Evolutionary conservation across 2,888 invertebrate genomes (phyloP).

Genomic region (Esperia sulphurella): DNA sequence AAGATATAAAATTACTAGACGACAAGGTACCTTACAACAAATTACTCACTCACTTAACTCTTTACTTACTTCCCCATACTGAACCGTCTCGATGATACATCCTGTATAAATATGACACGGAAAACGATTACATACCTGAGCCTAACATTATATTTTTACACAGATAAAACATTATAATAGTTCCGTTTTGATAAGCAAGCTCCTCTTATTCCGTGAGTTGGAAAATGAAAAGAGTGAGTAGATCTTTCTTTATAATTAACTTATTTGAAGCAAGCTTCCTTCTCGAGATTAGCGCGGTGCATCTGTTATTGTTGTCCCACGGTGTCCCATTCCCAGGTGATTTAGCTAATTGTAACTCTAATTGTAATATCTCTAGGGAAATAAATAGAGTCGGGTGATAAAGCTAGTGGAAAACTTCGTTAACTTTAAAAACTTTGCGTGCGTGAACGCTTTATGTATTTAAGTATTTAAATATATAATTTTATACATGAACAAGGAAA

Average conservation of each 20-base stretch:
- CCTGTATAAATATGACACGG: no score
- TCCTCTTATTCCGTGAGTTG: no score
- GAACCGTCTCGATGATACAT: no score
- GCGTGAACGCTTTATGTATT: slow-evolving; percentile 1
- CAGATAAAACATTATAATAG: no score
- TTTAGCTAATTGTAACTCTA: slow-evolving; percentile 17
- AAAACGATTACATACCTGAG: no score
- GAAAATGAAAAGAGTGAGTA: no score
- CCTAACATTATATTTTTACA: no score
- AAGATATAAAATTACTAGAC: no score
- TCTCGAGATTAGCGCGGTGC: background rate
- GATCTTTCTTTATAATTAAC: background rate
- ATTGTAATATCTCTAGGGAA: slow-evolving; percentile 16
- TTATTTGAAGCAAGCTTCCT: slow-evolving; percentile 23
- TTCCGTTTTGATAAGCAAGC: no score
- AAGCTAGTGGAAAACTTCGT: slow-evolving; percentile 5
- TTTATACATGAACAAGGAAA: background rate
- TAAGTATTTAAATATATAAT: slow-evolving; percentile 3
- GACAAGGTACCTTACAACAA: no score
- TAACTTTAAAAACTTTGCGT: slow-evolving; percentile 4
- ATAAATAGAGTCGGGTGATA: slow-evolving; percentile 1
- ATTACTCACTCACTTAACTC: no score
- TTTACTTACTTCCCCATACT: no score
- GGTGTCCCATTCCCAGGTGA: slow-evolving; percentile 18
- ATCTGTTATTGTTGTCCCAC: slow-evolving; percentile 12